These are phyloP conservation scores for Gallinago jamesoni DNA, from an alignment of 2,113 vertebrate species.

Conservation along the genomic window DNA sequence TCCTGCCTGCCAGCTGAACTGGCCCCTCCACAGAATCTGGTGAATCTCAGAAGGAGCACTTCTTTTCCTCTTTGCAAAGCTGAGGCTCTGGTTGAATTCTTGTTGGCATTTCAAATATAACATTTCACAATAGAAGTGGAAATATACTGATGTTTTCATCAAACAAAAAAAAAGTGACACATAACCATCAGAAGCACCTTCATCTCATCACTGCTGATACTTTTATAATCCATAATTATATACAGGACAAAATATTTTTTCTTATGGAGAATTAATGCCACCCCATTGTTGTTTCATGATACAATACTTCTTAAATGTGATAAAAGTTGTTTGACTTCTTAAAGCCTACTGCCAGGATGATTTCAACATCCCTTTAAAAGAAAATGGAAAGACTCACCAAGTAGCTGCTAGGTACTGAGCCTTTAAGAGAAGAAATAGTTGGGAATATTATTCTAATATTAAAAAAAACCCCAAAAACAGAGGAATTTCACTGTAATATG, in stretches of 20 bases:
- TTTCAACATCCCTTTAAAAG: neutral
- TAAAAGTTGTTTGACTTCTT: neutral
- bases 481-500: neutral
- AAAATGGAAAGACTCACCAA: neutral
- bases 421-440: neutral
- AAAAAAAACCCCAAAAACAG: neutral
- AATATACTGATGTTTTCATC: neutral
- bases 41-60: neutral
- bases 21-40: neutral
- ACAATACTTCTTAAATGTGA: neutral
- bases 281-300: neutral
- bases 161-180: neutral
- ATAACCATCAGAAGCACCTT: neutral
- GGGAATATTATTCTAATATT: neutral
- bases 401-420: neutral
- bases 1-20: neutral
- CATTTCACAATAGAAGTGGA: neutral
- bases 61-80: neutral
- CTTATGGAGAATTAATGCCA: neutral
- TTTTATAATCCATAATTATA: neutral
- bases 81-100: neutral
- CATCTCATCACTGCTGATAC: neutral
- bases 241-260: neutral
- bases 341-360: neutral
- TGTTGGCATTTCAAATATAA: neutral